A percentile compares a stretch with the other conserved stretches of the same genome.
Evolutionary conservation across 2,888 invertebrate genomes (phyloP).

Genomic region (Pasiphila rectangulata): DNA sequence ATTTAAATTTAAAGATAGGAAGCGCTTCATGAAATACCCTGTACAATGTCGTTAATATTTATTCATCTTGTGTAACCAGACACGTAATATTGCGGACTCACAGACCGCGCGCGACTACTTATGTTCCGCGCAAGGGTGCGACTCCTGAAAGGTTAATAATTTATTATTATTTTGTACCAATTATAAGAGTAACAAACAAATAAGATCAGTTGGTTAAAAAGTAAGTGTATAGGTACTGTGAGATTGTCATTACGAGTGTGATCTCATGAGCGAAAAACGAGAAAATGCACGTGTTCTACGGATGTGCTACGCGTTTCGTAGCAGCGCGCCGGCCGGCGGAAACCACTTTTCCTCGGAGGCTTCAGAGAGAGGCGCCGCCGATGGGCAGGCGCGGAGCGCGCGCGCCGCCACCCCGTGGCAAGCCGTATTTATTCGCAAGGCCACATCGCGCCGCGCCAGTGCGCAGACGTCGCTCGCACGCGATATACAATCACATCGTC

Average conservation of each 20-base stretch:
- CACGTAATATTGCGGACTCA: no score
- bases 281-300: conserved; percentile 50
- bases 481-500: conserved; percentile 63
- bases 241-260: not conserved
- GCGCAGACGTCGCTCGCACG: conserved; percentile 73
- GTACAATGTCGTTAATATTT: no score
- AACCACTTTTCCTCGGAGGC: conserved; percentile 21
- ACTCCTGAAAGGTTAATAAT: no score
- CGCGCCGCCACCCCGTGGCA: conserved; percentile 49
- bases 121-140: no score
- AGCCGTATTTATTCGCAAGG: conserved; percentile 78
- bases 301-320: conserved; percentile 50
- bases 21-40: no score
- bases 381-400: conserved; percentile 45
- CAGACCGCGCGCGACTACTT: no score
- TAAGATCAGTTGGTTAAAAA: no score
- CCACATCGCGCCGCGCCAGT: conserved; percentile 75
- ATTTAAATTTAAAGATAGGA: no score
- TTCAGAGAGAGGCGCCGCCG: conserved; percentile 48
- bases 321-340: conserved; percentile 42
- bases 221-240: not conserved
- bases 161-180: no score
- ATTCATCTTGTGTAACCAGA: no score
- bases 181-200: no score
- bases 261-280: conserved; percentile 5